Evolutionary conservation across 2,113 vertebrate genomes (phyloP), one percentile per base, ranked within the genome.

Genomic region (Gobiocypris rarus): DNA sequence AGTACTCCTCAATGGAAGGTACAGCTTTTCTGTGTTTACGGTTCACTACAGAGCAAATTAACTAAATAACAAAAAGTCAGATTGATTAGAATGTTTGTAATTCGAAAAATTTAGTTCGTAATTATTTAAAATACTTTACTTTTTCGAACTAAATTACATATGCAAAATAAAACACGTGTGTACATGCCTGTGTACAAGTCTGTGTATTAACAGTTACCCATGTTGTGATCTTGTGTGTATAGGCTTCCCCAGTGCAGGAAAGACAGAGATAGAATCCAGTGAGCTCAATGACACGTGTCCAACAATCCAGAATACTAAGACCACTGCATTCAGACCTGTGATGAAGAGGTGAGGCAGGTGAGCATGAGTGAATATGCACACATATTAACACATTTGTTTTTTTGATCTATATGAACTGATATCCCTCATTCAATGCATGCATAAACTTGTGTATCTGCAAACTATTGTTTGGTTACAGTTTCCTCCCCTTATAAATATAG

Each of bases 271-370:
- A 48, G 91, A 91, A 84, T 86, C 90, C 14, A 63, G 91, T 63
- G 94, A 95, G 85, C 88, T 92, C 71, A 91, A 84, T 2, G 93
- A 94, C 80, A 85, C 80, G 14, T 93, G 92, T 85, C 84, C 91
- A 86, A 86, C 81, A 6, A 84, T 90, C 81, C 91, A 90, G 83
- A 93, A 95, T 38, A 91, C 94, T 89, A 94, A 96, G 91, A 93
- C 94, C 88, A 95, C 95, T 74, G 95, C 96, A 63, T 96, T 97
- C 92, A 95, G 95, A 90, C 93, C 96, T n/a, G 94, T 96, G 88
- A 94, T 96, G 93, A 95, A 95, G 93, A 95, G 96, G 94, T 96
- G 95, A 96, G 94, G 90, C 92, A 95, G 93, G 95, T 96, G 90
- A 94, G 94, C 83, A 65, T 59, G 41, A 65, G 58, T 28, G 65